Evolutionary conservation across 2,888 invertebrate genomes (phyloP), one percentile per base, ranked within the genome.

Genomic region (Ennomos erosarius): DNA sequence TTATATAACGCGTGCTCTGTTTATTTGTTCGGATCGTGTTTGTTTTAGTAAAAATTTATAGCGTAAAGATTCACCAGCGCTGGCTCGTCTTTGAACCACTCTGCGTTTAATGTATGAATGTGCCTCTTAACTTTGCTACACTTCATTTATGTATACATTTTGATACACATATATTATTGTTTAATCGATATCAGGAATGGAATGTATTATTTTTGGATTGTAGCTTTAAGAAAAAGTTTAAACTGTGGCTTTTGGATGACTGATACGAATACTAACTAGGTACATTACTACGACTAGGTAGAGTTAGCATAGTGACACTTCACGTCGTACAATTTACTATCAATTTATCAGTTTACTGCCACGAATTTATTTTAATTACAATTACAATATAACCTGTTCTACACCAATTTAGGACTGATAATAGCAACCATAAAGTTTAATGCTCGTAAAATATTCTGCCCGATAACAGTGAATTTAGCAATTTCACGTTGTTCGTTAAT

Each of bases 11-110:
- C 82, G 79, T 81, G 80, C 73, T 59, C 46, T 57, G 69, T 59
- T 59, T 80, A 81, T 87, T 85, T 87, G 83, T 85, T 82, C 82
- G 74, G 71, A 73, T 65, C 68, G 69, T 87, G 87, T 88, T 88
- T 88, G 84, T 85, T 87, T 87, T 85, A 83, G 77, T 83, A 86
- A 86, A 86, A 88, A 87, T 82, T 82, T 85, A 85, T 83, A 77
- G 81, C 81, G 78, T 74, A 70, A 76, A 82, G 82, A 82, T 81
- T 80, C 75, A 71, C 76, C 73, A 67, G 70, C 73, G 68, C 65
- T 39, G 70, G 66, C 62, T 71, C 71, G 73, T 76, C 84, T 87
- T 87, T 88, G 86, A 87, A 84, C 82, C 76, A 69, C 64, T 71
- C 67, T 70, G 59, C 76, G 73, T 81, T 79, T 79, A 62, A 72